These are phyloP conservation scores for Cuculus canorus DNA, from an alignment of 2,797 vertebrate species.

Conservation along the genomic window DNA sequence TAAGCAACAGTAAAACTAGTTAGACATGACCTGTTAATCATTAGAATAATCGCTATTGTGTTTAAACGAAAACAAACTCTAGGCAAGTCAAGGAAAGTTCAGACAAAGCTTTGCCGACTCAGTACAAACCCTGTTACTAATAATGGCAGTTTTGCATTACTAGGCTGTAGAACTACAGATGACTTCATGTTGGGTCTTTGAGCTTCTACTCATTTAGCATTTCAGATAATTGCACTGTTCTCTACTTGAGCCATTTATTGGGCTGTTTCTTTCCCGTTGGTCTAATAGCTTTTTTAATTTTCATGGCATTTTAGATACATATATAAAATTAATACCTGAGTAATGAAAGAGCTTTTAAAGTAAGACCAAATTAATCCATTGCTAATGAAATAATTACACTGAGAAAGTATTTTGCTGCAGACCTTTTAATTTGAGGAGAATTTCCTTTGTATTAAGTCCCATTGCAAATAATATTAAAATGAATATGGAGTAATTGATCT, in stretches of 20 bases:
- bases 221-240: not conserved
- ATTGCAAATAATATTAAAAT: not conserved
- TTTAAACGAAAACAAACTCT: not conserved
- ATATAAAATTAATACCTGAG: not conserved
- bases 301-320: not conserved
- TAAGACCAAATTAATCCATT: not conserved
- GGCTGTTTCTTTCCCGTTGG: not conserved
- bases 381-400: not conserved
- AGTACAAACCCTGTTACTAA: not conserved
- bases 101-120: not conserved
- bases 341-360: not conserved
- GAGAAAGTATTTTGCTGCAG: not conserved
- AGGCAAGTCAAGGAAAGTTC: not conserved
- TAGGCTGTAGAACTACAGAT: not conserved
- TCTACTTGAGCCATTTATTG: not conserved
- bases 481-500: slow-evolving; percentile 2
- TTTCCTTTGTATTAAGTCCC: not conserved
- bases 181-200: not conserved
- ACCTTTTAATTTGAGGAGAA: not conserved
- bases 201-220: not conserved
- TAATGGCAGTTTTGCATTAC: not conserved
- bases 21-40: not conserved
- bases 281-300: not conserved
- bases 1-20: not conserved
- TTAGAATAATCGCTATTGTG: not conserved